Conservation (phyloP, 2,113 vertebrate species). For the Paramormyrops kingsleyae region DNA sequence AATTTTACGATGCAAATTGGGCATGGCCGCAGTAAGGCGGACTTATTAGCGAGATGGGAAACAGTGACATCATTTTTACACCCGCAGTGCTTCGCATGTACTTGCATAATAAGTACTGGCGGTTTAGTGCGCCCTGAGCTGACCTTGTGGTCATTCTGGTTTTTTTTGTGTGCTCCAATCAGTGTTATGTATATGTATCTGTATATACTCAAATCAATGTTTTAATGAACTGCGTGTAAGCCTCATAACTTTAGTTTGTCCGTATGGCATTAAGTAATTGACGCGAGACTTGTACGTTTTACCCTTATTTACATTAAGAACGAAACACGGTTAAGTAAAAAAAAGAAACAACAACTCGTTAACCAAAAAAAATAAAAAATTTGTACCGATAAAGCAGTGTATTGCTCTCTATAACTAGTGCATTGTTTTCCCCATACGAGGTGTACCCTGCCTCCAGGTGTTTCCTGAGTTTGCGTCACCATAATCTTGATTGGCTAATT, state of each 20-base stretch:
- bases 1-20: constrained; percentile 6
- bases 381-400: not conserved
- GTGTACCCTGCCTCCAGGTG: not conserved
- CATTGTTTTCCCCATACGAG: not conserved
- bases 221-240: not conserved
- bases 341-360: not conserved
- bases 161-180: not conserved
- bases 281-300: not conserved
- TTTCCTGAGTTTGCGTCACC: not conserved
- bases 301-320: not conserved
- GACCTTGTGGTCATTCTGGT: not conserved
- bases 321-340: not conserved
- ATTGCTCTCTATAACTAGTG: not conserved
- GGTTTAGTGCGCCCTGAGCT: not conserved
- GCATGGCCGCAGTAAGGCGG: not conserved
- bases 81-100: not conserved
- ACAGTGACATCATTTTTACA: constrained; percentile 9
- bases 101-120: constrained; percentile 9
- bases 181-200: not conserved
- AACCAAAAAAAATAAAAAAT: not conserved
- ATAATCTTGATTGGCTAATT: not conserved
- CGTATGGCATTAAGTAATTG: not conserved
- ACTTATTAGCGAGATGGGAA: constrained; percentile 8
- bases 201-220: not conserved
- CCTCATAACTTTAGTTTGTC: not conserved